These are phyloP conservation scores for Sphyrna mokarran DNA, from an alignment of 2,113 vertebrate genomes.

Conservation along the genomic window DNA sequence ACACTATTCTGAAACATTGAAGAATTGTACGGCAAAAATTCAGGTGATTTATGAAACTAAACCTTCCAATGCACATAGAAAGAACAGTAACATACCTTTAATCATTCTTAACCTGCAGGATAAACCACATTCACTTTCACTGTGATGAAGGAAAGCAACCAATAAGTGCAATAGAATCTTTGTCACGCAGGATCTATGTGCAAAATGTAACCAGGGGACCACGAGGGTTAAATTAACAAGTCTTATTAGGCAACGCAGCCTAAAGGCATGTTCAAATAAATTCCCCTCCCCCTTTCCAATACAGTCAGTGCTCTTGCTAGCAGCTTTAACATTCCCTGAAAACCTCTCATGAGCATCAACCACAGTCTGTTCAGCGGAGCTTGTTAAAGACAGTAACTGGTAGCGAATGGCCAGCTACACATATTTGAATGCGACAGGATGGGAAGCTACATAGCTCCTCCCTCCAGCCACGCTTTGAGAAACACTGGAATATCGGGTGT, in stretches of 20 bases:
- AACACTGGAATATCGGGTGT: conserved; percentile 11
- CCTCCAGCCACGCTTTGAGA: conserved; percentile 29
- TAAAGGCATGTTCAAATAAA: conserved; percentile 24
- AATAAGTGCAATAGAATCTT: conserved; percentile 18
- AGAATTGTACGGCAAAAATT: not conserved
- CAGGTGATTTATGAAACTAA: conserved; percentile 26
- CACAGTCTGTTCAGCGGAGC: conserved; percentile 33
- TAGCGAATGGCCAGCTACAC: conserved; percentile 39
- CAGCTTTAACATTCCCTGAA: conserved; percentile 39
- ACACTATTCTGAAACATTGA: not conserved
- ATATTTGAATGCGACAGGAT: conserved; percentile 33
- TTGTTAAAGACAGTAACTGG: conserved; percentile 38
- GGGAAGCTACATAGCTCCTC: not conserved
- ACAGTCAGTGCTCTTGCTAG: conserved; percentile 31
- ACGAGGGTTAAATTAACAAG: conserved; percentile 57
- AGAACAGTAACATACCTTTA: conserved; percentile 28
- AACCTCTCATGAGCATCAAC: conserved; percentile 40
- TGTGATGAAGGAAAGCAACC: not conserved
- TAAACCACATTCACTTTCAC: conserved; percentile 4
- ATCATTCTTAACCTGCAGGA: conserved; percentile 3
- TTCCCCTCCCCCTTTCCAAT: conserved; percentile 19
- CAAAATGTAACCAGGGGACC: conserved; percentile 46
- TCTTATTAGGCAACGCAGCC: conserved; percentile 48
- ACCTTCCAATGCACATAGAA: not conserved
- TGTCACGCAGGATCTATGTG: conserved; percentile 32